phyloP scores from a whole-genome alignment of 2,888 invertebrate species.

The Lycaena phlaeas region DNA sequence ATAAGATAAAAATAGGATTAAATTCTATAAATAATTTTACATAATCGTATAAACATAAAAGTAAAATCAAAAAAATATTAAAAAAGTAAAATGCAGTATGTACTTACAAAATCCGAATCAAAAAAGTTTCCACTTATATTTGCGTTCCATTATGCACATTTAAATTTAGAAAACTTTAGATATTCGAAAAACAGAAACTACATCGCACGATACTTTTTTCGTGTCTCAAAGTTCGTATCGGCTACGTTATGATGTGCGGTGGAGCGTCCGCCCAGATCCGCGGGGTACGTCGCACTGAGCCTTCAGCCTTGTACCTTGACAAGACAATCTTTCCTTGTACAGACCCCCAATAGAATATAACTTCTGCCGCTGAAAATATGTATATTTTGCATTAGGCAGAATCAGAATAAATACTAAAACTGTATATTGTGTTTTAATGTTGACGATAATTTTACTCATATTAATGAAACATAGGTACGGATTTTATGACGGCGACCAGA shows the following conservation, averaged over 20 bases:
- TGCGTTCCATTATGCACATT: conserved; percentile 13
- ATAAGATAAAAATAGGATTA: too few relatives aligned
- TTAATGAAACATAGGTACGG: too few relatives aligned
- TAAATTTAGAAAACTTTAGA: background rate
- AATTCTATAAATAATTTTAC: too few relatives aligned
- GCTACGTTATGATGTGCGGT: conserved; percentile 37
- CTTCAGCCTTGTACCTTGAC: conserved; percentile 55
- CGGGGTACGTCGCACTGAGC: conserved; percentile 59
- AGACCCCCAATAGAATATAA: conserved; percentile 57
- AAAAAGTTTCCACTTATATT: conserved; percentile 16
- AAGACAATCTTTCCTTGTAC: conserved; percentile 64
- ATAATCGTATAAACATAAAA: too few relatives aligned
- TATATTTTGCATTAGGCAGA: too few relatives aligned
- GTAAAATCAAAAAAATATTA: too few relatives aligned
- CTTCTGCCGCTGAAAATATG: conserved; percentile 58
- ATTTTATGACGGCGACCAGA: too few relatives aligned
- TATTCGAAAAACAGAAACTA: background rate
- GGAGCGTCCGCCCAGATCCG: conserved; percentile 50
- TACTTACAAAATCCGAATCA: conserved; percentile 40
- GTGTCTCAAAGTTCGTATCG: conserved; percentile 1
- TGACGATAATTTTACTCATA: too few relatives aligned
- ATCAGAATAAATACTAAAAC: too few relatives aligned
- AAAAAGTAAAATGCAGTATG: too few relatives aligned
- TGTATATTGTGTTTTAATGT: too few relatives aligned
- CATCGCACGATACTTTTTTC: background rate